phyloP scores from a whole-genome alignment of 2,797 vertebrate genomes.

The Catostomus latipinnis region DNA sequence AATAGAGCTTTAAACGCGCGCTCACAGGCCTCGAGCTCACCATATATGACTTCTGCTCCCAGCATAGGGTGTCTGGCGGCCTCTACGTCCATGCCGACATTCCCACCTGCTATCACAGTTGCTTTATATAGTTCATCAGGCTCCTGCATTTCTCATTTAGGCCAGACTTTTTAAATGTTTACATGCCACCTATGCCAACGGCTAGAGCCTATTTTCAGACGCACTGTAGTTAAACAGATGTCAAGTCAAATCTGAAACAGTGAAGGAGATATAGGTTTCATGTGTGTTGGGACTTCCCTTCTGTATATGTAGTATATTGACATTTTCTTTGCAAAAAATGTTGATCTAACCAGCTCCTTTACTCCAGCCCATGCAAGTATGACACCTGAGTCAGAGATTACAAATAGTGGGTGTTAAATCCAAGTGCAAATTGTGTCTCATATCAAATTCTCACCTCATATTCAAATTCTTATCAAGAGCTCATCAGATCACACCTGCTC shows the following conservation, averaged over 20 bases:
- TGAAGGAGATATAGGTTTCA: neutral
- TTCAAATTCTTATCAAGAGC: slow-evolving; percentile 21
- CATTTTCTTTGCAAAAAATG: slow-evolving; percentile 26
- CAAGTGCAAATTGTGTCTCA: slow-evolving; percentile 39
- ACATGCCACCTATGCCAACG: slow-evolving; percentile 40
- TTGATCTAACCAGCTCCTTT: neutral
- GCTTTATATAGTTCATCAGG: slow-evolving; percentile 53
- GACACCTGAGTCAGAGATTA: slow-evolving; percentile 41
- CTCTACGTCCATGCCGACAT: slow-evolving; percentile 62
- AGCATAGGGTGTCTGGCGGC: slow-evolving; percentile 52
- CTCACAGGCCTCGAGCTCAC: slow-evolving; percentile 71
- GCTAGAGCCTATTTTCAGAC: slow-evolving; percentile 12
- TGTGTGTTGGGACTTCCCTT: neutral
- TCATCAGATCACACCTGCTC: slow-evolving; percentile 41
- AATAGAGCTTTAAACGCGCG: slow-evolving; percentile 84
- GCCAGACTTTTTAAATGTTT: slow-evolving; percentile 40
- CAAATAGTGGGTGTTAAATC: slow-evolving; percentile 30
- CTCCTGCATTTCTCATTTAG: slow-evolving; percentile 43
- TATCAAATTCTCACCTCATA: slow-evolving; percentile 1
- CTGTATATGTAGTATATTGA: neutral
- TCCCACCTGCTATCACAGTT: slow-evolving; percentile 73
- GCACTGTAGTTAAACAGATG: slow-evolving; percentile 27
- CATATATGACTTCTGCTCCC: slow-evolving; percentile 83
- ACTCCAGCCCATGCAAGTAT: slow-evolving; percentile 24
- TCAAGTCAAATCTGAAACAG: neutral